These are phyloP conservation scores for Dysdera silvatica DNA, from an alignment of 1,140 invertebrate species.

Conservation along the genomic window DNA sequence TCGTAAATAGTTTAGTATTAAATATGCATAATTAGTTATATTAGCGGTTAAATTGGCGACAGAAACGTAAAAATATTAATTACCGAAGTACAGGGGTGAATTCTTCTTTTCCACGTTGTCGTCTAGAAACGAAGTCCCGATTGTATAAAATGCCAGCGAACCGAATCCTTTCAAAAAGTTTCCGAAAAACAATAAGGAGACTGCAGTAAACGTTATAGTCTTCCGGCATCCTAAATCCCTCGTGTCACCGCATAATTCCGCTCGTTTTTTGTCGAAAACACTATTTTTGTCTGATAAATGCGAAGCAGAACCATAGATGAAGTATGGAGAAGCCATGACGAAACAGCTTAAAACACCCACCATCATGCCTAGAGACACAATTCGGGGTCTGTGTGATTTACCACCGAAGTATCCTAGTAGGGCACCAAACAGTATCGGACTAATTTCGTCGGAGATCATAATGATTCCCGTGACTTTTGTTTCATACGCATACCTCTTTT, in stretches of 20 bases:
- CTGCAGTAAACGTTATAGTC: background rate
- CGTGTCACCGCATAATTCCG: background rate
- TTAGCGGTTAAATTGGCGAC: no score
- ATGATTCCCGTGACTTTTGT: conserved; percentile 59
- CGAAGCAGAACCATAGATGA: conserved; percentile 53
- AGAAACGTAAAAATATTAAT: background rate
- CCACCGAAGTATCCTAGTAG: conserved; percentile 33
- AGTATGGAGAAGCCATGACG: conserved; percentile 56
- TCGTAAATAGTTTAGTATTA: no score
- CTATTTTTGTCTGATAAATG: background rate
- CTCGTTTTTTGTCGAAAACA: background rate
- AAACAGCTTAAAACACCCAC: conserved; percentile 59
- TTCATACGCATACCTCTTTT: conserved; percentile 59
- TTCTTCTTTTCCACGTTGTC: conserved; percentile 40
- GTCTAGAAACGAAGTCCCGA: conserved; percentile 39
- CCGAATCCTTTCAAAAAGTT: conserved; percentile 30
- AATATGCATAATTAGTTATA: no score
- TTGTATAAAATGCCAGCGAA: conserved; percentile 25
- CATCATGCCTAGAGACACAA: conserved; percentile 60
- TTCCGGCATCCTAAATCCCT: background rate
- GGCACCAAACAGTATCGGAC: background rate
- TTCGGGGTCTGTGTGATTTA: conserved; percentile 57
- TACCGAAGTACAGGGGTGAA: conserved; percentile 32
- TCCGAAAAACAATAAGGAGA: conserved; percentile 15
- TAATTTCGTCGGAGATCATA: background rate